A percentile compares a stretch with the other conserved stretches of the same genome.
Conservation (phyloP, 2,797 vertebrate species). For the Enteromius afrohamiltoni region DNA sequence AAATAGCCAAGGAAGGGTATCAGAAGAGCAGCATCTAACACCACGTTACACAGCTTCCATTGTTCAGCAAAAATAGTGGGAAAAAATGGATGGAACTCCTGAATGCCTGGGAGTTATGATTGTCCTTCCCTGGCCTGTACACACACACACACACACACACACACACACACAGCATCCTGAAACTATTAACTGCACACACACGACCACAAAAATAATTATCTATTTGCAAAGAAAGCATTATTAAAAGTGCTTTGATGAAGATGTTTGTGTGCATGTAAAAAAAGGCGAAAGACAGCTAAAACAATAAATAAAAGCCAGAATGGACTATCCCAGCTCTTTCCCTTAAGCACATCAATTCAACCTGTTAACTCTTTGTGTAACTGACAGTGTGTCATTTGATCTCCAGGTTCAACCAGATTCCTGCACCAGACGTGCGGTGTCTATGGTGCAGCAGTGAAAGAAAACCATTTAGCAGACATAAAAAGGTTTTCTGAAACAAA, state of each 20-base stretch:
- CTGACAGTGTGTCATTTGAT: slow-evolving; percentile 5
- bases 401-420: slow-evolving; percentile 37
- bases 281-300: background rate
- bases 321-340: background rate
- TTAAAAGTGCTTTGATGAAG: background rate
- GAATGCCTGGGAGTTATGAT: background rate
- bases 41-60: background rate
- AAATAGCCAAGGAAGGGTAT: background rate
- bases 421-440: slow-evolving; percentile 1
- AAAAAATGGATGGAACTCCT: background rate
- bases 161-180: background rate
- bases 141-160: no score
- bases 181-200: background rate
- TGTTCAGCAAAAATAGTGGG: slow-evolving; percentile 3
- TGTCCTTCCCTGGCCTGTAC: background rate
- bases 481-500: slow-evolving; percentile 40
- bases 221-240: background rate
- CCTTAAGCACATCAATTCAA: slow-evolving; percentile 8
- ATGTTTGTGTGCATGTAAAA: background rate
- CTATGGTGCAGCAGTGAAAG: slow-evolving; percentile 39
- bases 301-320: background rate
- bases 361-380: slow-evolving; percentile 23
- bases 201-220: background rate
- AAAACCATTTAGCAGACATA: slow-evolving; percentile 24
- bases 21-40: background rate